Conservation (phyloP, 2,797 vertebrate species). For the Hippopotamyrus pictus region DNA sequence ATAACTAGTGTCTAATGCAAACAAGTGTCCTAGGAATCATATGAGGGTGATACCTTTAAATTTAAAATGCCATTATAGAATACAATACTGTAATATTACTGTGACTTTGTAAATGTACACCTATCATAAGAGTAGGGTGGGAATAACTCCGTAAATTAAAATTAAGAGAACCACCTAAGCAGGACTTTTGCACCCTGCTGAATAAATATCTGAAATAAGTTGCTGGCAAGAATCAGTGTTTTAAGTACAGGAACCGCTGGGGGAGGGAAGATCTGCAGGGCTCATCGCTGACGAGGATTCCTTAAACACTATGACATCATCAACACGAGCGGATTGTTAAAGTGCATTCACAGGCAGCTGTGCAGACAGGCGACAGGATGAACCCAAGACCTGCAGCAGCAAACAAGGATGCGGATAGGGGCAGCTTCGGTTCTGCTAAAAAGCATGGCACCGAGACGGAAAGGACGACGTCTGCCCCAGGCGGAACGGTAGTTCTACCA, state of each 20-base stretch:
- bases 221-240: not conserved
- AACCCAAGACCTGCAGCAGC: conserved; percentile 3
- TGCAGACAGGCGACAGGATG: conserved; percentile 6
- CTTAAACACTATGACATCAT: conserved; percentile 20
- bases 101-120: not conserved
- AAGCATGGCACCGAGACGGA: conserved; percentile 15
- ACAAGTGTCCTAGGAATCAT: not conserved
- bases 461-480: not conserved
- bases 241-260: not conserved
- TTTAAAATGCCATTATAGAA: not conserved
- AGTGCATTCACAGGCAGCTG: conserved; percentile 23
- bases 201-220: conserved; percentile 8
- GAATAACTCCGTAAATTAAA: not conserved
- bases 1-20: not conserved
- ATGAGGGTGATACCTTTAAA: not conserved
- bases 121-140: not conserved
- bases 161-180: not conserved
- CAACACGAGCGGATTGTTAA: conserved; percentile 5
- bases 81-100: not conserved
- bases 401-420: not conserved
- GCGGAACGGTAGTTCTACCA: not conserved
- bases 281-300: not conserved
- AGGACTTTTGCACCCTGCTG: not conserved
- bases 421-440: not conserved
- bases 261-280: not conserved